Conservation (phyloP, 2,113 vertebrate species). For the cattle (Bos taurus) region DNA sequence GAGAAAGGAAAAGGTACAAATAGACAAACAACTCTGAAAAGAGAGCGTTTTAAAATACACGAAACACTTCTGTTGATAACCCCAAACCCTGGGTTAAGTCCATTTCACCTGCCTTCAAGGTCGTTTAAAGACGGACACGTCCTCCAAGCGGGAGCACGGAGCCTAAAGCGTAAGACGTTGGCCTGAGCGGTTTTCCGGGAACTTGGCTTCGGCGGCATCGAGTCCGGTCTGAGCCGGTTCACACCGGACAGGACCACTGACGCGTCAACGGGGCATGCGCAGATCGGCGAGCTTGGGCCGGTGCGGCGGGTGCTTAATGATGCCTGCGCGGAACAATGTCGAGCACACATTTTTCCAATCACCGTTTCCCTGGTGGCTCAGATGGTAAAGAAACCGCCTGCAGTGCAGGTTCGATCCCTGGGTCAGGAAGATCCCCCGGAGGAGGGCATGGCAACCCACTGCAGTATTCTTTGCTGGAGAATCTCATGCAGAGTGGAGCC, state of each 20-base stretch:
- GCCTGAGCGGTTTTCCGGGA: not conserved
- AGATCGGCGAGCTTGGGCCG: not conserved
- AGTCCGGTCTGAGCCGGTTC: not conserved
- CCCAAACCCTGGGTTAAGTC: not conserved
- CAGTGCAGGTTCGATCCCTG: not conserved
- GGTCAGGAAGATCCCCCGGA: not conserved
- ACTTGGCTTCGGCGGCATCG: rapidly evolving
- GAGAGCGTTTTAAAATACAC: not conserved
- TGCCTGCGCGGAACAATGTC: rapidly evolving
- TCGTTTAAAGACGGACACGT: not conserved
- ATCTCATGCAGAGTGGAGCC: not conserved
- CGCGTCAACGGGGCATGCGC: not conserved
- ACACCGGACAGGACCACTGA: not conserved
- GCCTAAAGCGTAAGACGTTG: rapidly evolving
- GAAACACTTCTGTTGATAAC: not conserved
- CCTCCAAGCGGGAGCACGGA: not conserved
- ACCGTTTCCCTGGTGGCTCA: not conserved
- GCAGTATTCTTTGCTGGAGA: not conserved
- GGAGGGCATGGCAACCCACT: not conserved
- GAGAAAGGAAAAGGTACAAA: not conserved
- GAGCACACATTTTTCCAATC: not conserved
- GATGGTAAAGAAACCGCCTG: not conserved
- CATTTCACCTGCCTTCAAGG: not conserved
- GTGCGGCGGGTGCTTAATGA: rapidly evolving
- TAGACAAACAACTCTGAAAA: not conserved